These are phyloP conservation scores for Diloba caeruleocephala DNA, from an alignment of 2,888 invertebrate genomes.

Conservation along the genomic window DNA sequence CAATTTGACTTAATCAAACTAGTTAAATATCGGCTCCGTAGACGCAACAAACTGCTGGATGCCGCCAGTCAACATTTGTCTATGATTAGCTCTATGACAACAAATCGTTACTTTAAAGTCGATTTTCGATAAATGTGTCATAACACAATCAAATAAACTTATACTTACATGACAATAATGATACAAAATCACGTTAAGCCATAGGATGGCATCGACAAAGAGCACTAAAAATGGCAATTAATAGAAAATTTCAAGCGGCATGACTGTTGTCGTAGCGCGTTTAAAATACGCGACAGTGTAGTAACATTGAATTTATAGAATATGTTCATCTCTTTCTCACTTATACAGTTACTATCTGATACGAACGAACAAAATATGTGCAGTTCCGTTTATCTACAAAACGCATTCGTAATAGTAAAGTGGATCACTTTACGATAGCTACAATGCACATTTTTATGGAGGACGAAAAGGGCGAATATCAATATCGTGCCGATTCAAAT, in stretches of 20 bases:
- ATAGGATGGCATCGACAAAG: slow-evolving; percentile 71
- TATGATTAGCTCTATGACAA: slow-evolving; percentile 54
- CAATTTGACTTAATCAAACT: slow-evolving; percentile 48
- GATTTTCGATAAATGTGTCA: slow-evolving; percentile 63
- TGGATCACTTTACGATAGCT: slow-evolving; percentile 68
- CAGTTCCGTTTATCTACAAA: slow-evolving; percentile 64
- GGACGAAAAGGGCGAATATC: slow-evolving; percentile 63
- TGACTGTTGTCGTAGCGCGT: slow-evolving; percentile 75
- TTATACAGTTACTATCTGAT: slow-evolving; percentile 43
- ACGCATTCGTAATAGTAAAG: slow-evolving; percentile 76
- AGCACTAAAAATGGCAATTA: slow-evolving; percentile 80
- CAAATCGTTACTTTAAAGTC: slow-evolving; percentile 57
- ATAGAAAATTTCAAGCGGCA: slow-evolving; percentile 79
- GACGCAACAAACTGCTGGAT: slow-evolving; percentile 25
- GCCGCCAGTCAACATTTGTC: slow-evolving; percentile 40
- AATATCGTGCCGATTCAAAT: slow-evolving; percentile 53
- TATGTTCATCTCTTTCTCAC: slow-evolving; percentile 69
- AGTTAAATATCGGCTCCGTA: slow-evolving; percentile 27
- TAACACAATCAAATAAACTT: slow-evolving; percentile 65
- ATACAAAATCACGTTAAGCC: slow-evolving; percentile 70
- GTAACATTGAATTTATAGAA: slow-evolving; percentile 55
- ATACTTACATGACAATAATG: slow-evolving; percentile 67
- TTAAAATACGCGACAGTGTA: slow-evolving; percentile 73
- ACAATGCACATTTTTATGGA: slow-evolving; percentile 70
- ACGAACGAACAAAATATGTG: slow-evolving; percentile 61